Evolutionary conservation across 92 coral and sea anemone species (phyloP).

Genomic region (Isaurus tuberculatus): DNA sequence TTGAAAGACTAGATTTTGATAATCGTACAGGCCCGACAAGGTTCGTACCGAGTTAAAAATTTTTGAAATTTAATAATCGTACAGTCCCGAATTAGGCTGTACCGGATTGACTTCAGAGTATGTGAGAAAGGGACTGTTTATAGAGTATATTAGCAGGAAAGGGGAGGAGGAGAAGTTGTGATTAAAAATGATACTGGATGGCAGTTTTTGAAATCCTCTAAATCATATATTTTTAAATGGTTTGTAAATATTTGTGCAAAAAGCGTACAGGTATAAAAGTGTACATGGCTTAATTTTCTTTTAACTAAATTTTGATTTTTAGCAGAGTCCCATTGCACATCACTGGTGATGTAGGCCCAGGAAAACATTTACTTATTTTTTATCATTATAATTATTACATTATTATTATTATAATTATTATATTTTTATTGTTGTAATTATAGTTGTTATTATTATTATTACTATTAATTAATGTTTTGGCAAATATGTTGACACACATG

Average conservation of each 20-base stretch:
- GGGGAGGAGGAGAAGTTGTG: neutral
- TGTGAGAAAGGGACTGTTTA: neutral
- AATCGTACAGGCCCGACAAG: too few species aligned
- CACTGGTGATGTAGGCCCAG: neutral
- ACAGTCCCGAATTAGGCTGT: too few species aligned
- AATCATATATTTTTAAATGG: conserved; percentile 8
- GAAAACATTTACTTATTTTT: neutral
- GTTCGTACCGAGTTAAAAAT: too few species aligned
- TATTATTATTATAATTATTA: too few species aligned
- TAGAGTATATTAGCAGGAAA: conserved; percentile 6
- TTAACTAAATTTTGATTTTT: neutral
- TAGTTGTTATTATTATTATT: too few species aligned
- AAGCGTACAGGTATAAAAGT: neutral
- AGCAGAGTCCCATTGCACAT: neutral
- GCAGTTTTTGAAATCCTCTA: neutral
- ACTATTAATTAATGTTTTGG: too few species aligned
- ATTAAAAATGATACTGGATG: neutral
- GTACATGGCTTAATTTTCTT: neutral
- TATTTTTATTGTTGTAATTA: too few species aligned
- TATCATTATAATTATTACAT: neutral
- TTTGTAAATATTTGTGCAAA: conserved; percentile 19
- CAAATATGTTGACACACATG: neutral
- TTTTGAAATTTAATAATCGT: too few species aligned
- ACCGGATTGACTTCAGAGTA: too few species aligned
- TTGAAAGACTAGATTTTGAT: too few species aligned